These are phyloP conservation scores for Alectura lathami DNA, from an alignment of 2,113 vertebrate species.

Conservation along the genomic window DNA sequence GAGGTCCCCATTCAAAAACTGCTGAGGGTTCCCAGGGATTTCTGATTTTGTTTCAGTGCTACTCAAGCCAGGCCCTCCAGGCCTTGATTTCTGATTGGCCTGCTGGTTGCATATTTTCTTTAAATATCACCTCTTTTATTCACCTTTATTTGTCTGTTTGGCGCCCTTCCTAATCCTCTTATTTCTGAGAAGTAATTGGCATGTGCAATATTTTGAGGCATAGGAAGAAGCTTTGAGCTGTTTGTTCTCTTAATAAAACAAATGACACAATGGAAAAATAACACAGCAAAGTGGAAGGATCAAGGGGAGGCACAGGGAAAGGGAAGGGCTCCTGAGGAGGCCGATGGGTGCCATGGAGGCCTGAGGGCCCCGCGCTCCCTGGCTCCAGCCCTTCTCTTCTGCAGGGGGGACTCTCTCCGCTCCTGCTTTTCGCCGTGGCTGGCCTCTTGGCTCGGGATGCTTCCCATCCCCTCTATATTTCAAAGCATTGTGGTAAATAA, in stretches of 20 bases:
- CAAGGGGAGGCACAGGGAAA: not conserved
- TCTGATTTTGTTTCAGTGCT: not conserved
- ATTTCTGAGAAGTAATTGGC: slow-evolving; percentile 14
- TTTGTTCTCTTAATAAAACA: slow-evolving; percentile 42
- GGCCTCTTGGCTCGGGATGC: slow-evolving; percentile 68
- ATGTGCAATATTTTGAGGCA: not conserved
- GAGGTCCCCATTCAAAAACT: not conserved
- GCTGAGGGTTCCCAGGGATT: not conserved
- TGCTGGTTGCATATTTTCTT: not conserved
- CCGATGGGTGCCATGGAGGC: fast-evolving
- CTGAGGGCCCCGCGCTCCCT: not conserved
- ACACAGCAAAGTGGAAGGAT: not conserved
- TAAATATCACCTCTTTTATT: not conserved
- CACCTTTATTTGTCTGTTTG: not conserved
- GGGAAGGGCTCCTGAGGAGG: not conserved
- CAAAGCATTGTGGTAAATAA: slow-evolving; percentile 83
- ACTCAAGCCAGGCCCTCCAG: not conserved
- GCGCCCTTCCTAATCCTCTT: slow-evolving; percentile 45
- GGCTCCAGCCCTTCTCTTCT: not conserved
- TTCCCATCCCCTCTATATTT: slow-evolving; percentile 74
- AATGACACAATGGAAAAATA: slow-evolving; percentile 46
- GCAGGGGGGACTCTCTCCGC: not conserved
- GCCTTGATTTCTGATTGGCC: not conserved
- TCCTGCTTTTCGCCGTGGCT: not conserved
- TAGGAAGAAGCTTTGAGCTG: slow-evolving; percentile 15